Evolutionary conservation across 1,140 invertebrate species (phyloP).

Genomic region (Neodiprion virginianus): DNA sequence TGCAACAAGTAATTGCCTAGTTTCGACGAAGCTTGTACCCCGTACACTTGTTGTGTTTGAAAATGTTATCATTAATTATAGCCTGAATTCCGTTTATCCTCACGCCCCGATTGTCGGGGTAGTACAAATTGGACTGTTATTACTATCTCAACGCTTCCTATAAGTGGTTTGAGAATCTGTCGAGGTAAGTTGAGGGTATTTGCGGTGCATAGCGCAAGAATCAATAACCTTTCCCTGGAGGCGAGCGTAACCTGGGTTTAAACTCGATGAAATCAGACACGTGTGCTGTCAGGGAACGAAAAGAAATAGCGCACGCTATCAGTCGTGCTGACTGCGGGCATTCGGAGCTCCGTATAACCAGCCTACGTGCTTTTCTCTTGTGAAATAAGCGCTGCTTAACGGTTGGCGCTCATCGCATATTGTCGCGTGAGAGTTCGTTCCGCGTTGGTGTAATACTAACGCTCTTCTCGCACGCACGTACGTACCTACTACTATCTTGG

Average conservation of each 20-base stretch:
- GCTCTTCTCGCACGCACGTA: not conserved
- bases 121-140: not conserved
- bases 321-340: not conserved
- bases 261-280: not conserved
- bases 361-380: not conserved
- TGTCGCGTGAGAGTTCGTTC: not conserved
- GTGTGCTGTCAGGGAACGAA: not conserved
- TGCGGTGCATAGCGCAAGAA: not conserved
- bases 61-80: too few species aligned
- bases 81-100: too few species aligned
- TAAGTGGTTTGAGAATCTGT: not conserved
- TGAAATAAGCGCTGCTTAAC: not conserved
- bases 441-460: not conserved
- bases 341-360: not conserved
- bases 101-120: not conserved
- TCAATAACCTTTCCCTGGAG: not conserved
- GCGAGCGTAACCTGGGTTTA: not conserved
- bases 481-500: too few species aligned
- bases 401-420: not conserved
- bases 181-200: not conserved
- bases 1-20: too few species aligned
- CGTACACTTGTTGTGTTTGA: too few species aligned
- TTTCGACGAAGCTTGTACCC: too few species aligned
- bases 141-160: not conserved
- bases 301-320: slow-evolving; percentile 5